Percentiles rank a stretch among this genome's conserved stretches.
Evolutionary conservation across 2,113 vertebrate genomes (phyloP).

Genomic region (Thunnus maccoyii): DNA sequence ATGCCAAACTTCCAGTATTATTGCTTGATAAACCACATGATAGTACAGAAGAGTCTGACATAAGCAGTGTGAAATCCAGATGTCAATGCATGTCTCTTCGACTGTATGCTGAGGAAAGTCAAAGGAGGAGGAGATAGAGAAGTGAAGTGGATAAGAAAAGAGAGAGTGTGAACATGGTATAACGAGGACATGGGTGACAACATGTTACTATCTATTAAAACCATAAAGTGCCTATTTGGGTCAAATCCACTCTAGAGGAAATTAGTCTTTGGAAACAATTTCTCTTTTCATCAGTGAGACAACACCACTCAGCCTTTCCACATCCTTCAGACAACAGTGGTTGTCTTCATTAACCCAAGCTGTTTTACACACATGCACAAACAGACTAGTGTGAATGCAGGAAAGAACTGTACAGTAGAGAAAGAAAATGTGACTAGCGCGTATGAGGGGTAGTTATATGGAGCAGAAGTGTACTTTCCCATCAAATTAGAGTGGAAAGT

Average conservation of each 20-base stretch:
- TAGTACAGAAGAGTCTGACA: background rate
- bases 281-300: too few relatives aligned
- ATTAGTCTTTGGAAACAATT: too few relatives aligned
- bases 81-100: constrained; percentile 15
- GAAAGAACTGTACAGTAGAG: too few relatives aligned
- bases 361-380: background rate
- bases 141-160: background rate
- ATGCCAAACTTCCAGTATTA: constrained; percentile 13
- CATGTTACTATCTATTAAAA: background rate
- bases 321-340: background rate
- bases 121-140: background rate
- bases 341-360: background rate
- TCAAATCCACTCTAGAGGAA: background rate
- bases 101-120: constrained; percentile 30
- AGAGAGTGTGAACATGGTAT: background rate
- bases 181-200: background rate
- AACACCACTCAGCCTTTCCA: background rate
- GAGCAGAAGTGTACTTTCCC: too few relatives aligned
- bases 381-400: too few relatives aligned
- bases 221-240: background rate
- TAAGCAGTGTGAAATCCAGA: constrained; percentile 30
- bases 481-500: too few relatives aligned
- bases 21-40: background rate
- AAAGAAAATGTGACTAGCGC: too few relatives aligned
- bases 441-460: too few relatives aligned